A percentile compares a stretch with the other conserved stretches of the same genome.
Conservation (phyloP, 2,888 invertebrate species). For the Cephonodes hylas region DNA sequence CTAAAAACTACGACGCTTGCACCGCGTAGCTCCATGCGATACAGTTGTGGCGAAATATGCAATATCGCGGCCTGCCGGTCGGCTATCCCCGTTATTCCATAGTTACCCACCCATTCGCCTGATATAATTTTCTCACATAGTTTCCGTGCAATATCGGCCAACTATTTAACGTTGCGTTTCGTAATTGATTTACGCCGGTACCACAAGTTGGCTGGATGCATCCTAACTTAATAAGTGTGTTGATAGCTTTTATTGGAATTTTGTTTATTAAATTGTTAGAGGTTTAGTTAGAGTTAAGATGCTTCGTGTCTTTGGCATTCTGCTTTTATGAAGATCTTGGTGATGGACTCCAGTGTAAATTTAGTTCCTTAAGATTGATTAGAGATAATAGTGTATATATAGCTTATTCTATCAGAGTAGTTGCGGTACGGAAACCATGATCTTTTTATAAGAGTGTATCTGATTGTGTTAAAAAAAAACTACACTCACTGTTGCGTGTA, state of each 20-base stretch:
- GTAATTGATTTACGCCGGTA: constrained; percentile 50
- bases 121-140: constrained; percentile 59
- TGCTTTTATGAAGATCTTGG: neutral
- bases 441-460: too few relatives aligned
- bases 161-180: constrained; percentile 58
- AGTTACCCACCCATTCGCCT: constrained; percentile 41
- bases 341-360: neutral
- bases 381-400: too few relatives aligned
- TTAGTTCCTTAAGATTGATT: too few relatives aligned
- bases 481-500: too few relatives aligned
- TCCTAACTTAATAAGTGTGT: neutral
- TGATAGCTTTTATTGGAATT: constrained; percentile 7
- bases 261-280: neutral
- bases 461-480: too few relatives aligned
- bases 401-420: too few relatives aligned
- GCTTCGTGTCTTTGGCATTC: neutral
- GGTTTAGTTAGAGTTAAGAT: neutral
- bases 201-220: constrained; percentile 2
- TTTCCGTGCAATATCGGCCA: constrained; percentile 48
- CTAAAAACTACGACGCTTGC: neutral
- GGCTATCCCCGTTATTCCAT: constrained; percentile 45
- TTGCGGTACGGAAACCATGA: too few relatives aligned
- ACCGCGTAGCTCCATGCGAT: neutral
- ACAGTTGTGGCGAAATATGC: constrained; percentile 45
- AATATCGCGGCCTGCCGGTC: constrained; percentile 38